Evolutionary conservation across 1,140 invertebrate species (phyloP).

Genomic region (Drosophila sechellia): DNA sequence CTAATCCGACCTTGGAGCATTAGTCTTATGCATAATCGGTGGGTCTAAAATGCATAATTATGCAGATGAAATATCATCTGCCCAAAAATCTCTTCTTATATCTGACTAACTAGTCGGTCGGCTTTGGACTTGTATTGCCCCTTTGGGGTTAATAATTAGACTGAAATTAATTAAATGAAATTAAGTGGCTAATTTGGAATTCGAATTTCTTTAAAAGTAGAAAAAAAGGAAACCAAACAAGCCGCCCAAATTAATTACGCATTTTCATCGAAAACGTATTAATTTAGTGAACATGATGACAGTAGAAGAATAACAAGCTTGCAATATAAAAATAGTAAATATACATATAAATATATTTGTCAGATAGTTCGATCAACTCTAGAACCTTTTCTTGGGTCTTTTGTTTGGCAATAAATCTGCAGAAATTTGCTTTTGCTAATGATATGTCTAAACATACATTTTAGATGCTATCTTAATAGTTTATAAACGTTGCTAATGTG

Average conservation of each 20-base stretch:
- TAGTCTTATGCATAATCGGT: slow-evolving; percentile 51
- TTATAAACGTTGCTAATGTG: slow-evolving; percentile 38
- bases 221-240: slow-evolving; percentile 29
- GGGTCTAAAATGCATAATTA: slow-evolving; percentile 49
- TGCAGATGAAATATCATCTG: slow-evolving; percentile 47
- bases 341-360: background rate
- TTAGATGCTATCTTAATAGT: slow-evolving; percentile 55
- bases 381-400: slow-evolving; percentile 1
- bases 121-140: slow-evolving; percentile 17
- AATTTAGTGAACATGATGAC: slow-evolving; percentile 24
- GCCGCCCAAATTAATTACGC: slow-evolving; percentile 58
- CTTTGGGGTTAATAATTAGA: slow-evolving; percentile 58
- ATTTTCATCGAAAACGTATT: slow-evolving; percentile 70
- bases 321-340: slow-evolving; percentile 9
- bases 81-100: slow-evolving; percentile 26
- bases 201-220: slow-evolving; percentile 49
- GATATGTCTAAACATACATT: slow-evolving; percentile 30
- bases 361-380: slow-evolving; percentile 11
- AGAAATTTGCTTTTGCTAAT: slow-evolving; percentile 67
- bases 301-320: background rate
- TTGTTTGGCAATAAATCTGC: slow-evolving; percentile 42
- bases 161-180: slow-evolving; percentile 75
- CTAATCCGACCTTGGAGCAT: slow-evolving; percentile 55
- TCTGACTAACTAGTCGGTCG: slow-evolving; percentile 30
- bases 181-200: slow-evolving; percentile 62